Conservation (phyloP, 2,797 vertebrate genomes). For the Protosalanx chinensis region DNA sequence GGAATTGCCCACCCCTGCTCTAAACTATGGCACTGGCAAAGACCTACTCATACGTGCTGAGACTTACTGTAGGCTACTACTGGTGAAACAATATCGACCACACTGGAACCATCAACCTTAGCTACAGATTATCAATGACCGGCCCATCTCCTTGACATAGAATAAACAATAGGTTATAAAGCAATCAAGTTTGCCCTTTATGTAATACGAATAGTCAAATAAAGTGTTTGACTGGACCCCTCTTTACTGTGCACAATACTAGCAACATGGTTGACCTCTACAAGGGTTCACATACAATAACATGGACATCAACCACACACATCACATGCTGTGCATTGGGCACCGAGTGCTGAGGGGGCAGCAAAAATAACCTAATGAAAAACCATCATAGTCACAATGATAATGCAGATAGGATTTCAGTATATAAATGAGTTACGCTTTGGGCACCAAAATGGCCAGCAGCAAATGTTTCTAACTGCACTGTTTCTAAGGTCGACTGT, state of each 20-base stretch:
- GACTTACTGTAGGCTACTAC: background rate
- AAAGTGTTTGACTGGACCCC: background rate
- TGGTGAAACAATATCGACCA: background rate
- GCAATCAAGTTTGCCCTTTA: background rate
- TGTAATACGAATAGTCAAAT: conserved; percentile 11
- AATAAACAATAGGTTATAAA: background rate
- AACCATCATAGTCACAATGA: background rate
- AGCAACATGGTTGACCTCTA: background rate
- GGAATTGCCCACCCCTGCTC: too few species aligned
- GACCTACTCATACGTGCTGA: background rate
- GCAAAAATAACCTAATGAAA: too few species aligned
- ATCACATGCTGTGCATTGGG: too few species aligned
- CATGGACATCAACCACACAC: background rate
- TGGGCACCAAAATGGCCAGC: too few species aligned
- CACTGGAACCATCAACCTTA: background rate
- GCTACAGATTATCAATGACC: too few species aligned
- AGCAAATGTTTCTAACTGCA: too few species aligned
- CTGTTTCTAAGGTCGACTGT: too few species aligned
- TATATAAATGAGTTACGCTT: background rate
- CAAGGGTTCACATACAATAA: background rate
- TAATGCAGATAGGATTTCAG: conserved; percentile 40
- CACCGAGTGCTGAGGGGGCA: too few species aligned
- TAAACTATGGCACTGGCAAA: too few species aligned
- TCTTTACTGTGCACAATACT: background rate
- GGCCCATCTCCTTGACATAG: background rate